phyloP scores from a whole-genome alignment of 2,888 invertebrate species.

The Orthosia cruda region DNA sequence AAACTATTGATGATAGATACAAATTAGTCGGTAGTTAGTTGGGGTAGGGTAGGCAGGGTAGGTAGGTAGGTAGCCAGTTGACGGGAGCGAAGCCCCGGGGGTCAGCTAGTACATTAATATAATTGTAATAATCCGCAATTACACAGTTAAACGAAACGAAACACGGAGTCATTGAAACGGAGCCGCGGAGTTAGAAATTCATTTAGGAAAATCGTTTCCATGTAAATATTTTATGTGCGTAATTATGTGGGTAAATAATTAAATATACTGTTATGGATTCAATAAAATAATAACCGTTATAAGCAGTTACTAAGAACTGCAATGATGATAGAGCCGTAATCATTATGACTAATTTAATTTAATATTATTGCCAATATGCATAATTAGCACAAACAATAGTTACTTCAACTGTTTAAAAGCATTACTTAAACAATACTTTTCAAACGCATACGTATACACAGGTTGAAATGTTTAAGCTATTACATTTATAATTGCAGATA shows the following conservation, averaged over 20 bases:
- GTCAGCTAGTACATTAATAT: no score
- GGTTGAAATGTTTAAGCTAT: neutral
- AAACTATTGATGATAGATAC: no score
- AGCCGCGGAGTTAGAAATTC: conserved; percentile 12
- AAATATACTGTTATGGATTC: neutral
- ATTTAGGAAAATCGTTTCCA: conserved; percentile 12
- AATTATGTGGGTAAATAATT: neutral
- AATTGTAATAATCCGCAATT: conserved; percentile 28
- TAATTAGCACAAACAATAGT: conserved; percentile 17
- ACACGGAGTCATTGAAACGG: neutral
- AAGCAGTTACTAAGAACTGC: neutral
- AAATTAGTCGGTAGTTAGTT: no score
- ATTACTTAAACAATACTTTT: no score
- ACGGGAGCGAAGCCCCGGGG: no score
- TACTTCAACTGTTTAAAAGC: conserved; percentile 1
- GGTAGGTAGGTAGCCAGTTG: no score
- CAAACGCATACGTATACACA: neutral
- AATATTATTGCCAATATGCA: neutral
- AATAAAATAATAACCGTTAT: conserved; percentile 2
- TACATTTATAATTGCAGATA: neutral
- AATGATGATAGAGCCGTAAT: neutral
- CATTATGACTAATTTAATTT: conserved; percentile 19
- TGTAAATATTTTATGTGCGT: neutral
- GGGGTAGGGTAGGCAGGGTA: no score
- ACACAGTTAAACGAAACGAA: neutral